Evolutionary conservation across 2,888 invertebrate species (phyloP), one percentile per base, ranked within the genome.

Genomic region (Subacronicta megacephala): DNA sequence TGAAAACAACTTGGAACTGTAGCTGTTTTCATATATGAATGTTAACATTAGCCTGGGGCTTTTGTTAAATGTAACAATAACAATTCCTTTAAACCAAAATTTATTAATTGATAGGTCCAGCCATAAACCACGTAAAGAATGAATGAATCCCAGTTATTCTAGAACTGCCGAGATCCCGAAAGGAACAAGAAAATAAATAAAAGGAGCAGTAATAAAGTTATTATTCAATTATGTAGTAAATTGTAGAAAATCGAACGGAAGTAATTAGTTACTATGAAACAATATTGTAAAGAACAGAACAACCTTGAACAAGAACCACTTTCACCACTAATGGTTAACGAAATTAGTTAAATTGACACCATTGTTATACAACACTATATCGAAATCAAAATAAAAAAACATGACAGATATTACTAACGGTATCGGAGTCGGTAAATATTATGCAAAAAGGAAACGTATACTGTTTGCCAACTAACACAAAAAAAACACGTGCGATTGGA

Each of bases 371-470:
- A 50, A 60, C 20, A 18, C 18, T n/a, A 26, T 13, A 67, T 36
- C 13, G 17, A 41, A 35, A 49, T 61, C 36, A 35, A n/a, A n/a
- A n/a, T 61, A 10, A n/a, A 45, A 46, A 44, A 31, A 44, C 56
- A 45, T 53, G 49, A 57, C 50, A 56, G 53, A 45, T 52, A 62
- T 62, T 53, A 38, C 62, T 40, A 70, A 65, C 63, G 44, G 65
- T 72, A 67, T 62, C 73, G 17, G 49, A 66, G 56, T 62, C 56
- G 33, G 40, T 41, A 55, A 64, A 63, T 63, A 62, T 83, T 82
- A 82, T 72, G 78, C 69, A 82, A 83, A 81, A 63, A 76, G 80
- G 73, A 79, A 80, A 74, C 60, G 66, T 64, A 64, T 62, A 73
- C 67, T 41, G 52, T 49, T 62, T 62, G 65, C 69, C 47, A 64